Evolutionary conservation across 2,113 vertebrate species (phyloP).

Genomic region (Cephalopholis sonnerati): DNA sequence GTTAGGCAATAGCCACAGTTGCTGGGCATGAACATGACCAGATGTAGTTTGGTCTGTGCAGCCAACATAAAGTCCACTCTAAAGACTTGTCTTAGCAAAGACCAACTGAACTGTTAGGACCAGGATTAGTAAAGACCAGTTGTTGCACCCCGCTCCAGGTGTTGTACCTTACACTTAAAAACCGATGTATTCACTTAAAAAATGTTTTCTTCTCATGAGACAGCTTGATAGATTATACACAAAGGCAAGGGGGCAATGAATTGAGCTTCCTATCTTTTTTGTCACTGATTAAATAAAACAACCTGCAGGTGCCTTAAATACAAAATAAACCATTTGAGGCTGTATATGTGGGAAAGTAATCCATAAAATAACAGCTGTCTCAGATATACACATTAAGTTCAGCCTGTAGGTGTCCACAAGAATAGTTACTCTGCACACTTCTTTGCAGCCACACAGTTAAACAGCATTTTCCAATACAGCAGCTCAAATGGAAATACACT

Average conservation of each 20-base stretch:
- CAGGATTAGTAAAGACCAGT: too few species aligned
- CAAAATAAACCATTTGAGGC: not conserved
- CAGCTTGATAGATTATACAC: not conserved
- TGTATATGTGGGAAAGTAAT: not conserved
- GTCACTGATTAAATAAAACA: not conserved
- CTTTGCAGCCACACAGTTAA: not conserved
- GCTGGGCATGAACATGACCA: too few species aligned
- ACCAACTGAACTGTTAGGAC: too few species aligned
- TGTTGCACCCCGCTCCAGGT: too few species aligned
- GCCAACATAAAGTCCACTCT: too few species aligned
- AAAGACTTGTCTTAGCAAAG: too few species aligned
- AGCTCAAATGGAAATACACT: slow-evolving; percentile 1
- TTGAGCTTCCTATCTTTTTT: not conserved
- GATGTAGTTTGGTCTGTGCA: too few species aligned
- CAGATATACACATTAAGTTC: slow-evolving; percentile 3
- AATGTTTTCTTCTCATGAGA: not conserved
- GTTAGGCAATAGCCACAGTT: too few species aligned
- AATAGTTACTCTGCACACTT: not conserved
- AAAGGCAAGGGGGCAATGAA: not conserved
- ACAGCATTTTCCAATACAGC: slow-evolving; percentile 14
- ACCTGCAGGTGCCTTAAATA: not conserved
- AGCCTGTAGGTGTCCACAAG: not conserved
- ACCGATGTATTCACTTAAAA: too few species aligned
- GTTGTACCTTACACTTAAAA: too few species aligned
- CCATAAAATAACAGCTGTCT: not conserved